phyloP scores from a whole-genome alignment of 2,113 vertebrate genomes.

The Siniperca chuatsi region DNA sequence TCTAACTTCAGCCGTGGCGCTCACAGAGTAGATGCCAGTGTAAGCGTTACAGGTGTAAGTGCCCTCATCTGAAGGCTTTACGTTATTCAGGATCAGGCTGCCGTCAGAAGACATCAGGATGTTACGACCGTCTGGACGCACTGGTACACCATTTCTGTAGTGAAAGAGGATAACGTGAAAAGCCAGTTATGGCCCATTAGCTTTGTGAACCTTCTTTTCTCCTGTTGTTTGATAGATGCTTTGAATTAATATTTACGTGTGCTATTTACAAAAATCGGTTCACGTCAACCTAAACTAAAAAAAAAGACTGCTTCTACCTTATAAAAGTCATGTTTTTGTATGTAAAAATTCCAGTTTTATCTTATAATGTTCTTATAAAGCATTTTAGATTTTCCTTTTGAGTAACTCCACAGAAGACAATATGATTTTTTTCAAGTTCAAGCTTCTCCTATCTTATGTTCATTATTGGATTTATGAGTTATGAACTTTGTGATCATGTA shows the following conservation, averaged over 20 bases:
- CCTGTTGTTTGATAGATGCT: neutral
- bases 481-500: neutral
- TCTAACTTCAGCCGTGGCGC: conserved; percentile 91
- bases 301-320: neutral
- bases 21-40: conserved; percentile 90
- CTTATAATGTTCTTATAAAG: too few species aligned
- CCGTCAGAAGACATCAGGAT: conserved; percentile 88
- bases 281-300: neutral
- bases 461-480: neutral
- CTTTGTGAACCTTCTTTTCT: neutral
- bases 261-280: too few species aligned
- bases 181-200: neutral
- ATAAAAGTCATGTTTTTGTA: neutral
- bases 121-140: conserved; percentile 85
- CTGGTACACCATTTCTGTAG: conserved; percentile 91
- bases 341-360: neutral
- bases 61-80: conserved; percentile 87
- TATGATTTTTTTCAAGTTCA: neutral
- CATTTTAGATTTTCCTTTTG: neutral
- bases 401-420: neutral
- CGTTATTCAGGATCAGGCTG: conserved; percentile 87
- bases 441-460: neutral
- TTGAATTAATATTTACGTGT: neutral
- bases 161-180: neutral
- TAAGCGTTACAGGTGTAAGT: conserved; percentile 95